Base-by-base conservation (phyloP, 2,113 vertebrate genomes). In the Pelusios castaneus region DNA sequence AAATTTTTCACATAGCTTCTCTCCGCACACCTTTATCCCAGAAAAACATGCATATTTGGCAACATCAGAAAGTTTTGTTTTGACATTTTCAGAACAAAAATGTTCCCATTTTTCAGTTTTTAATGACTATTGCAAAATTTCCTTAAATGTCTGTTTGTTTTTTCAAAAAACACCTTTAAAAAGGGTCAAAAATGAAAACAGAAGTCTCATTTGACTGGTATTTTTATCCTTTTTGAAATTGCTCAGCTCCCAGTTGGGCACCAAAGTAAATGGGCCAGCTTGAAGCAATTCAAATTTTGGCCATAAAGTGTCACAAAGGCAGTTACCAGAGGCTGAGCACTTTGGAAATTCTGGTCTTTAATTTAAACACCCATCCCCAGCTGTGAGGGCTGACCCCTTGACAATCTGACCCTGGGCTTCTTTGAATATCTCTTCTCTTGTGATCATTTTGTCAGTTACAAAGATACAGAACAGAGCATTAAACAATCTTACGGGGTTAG, bases 231-330 rank as follows among this genome's bases (percentile, higher is more conserved):
- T n/a, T n/a, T n/a, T n/a, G n/a, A n/a, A n/a, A n/a, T n/a, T n/a
- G n/a, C n/a, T 21, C 22, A 31, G 1, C 31, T 93, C 80, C 56
- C 34, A 2, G 70, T 1, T 5, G 10, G 41, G 38, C 85, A 38
- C 5, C 1, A 1, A 38, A 82, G 14, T 43, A 73, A 43, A 22
- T 4, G 34, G 47, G 2, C 56, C 55, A 63, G 87, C 75, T n/a
- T 73, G 2, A 2, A 89, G 27, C 24, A 17, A 1, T 24, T 17
- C 38, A 27, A 73, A 94, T 52, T 0, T 4, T 2, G 60, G 27
- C 17, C 3, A 0, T 0, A 3, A 52, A 29, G 31, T 5, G 58
- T 2, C 8, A 11, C 25, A 31, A 41, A 0, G 51, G 67, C 70
- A 34, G 34, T 52, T 52, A 55, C 0, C 2, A 25, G 55, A 51